Conservation (phyloP, 2,888 invertebrate genomes). For the Morpho deidamia region DNA sequence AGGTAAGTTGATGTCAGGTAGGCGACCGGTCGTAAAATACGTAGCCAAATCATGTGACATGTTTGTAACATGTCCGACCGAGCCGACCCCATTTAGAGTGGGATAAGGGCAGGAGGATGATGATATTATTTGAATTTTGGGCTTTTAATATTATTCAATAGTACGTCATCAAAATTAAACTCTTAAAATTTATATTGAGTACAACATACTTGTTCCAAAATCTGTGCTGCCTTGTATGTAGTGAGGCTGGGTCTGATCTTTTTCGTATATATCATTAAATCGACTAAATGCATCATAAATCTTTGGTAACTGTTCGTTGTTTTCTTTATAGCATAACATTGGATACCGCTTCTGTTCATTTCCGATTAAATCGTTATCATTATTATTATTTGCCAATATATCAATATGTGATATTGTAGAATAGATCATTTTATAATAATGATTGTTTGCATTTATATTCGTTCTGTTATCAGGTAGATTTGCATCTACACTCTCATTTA, state of each 20-base stretch:
- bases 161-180: too few species aligned
- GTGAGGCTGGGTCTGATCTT: slow-evolving; percentile 37
- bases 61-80: too few species aligned
- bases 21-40: too few species aligned
- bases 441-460: slow-evolving; percentile 4
- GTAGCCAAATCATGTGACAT: too few species aligned
- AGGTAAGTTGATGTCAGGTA: too few species aligned
- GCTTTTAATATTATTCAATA: too few species aligned
- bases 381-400: too few species aligned
- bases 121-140: too few species aligned
- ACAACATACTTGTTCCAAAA: slow-evolving; percentile 40
- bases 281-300: slow-evolving; percentile 48
- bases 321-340: background rate
- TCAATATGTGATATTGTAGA: slow-evolving; percentile 14
- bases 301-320: slow-evolving; percentile 35
- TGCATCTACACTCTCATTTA: slow-evolving; percentile 26
- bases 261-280: slow-evolving; percentile 32
- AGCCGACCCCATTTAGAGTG: too few species aligned
- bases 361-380: slow-evolving; percentile 19
- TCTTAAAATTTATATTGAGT: too few species aligned
- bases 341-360: background rate
- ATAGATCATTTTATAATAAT: slow-evolving; percentile 16
- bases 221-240: slow-evolving; percentile 45
- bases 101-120: too few species aligned
- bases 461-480: slow-evolving; percentile 10